Conservation (phyloP, 2,888 invertebrate species). For the Drosophila emarginata region DNA sequence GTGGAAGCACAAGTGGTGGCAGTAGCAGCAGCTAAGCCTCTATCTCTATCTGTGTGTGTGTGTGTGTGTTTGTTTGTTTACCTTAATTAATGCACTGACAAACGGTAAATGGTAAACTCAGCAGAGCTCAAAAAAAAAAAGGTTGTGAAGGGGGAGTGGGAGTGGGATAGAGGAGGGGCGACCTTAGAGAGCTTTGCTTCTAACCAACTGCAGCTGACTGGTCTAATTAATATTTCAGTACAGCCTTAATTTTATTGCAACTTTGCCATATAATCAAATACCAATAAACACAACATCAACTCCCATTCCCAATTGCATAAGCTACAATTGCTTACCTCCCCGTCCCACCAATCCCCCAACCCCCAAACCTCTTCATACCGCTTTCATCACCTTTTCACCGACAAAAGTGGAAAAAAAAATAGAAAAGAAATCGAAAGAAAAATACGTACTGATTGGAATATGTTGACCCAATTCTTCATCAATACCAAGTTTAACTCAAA, state of each 20-base stretch:
- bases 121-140: conserved; percentile 31
- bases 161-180: background rate
- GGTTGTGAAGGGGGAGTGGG: too few relatives aligned
- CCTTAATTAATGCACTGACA: conserved; percentile 72
- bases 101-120: conserved; percentile 36
- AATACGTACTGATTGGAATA: conserved; percentile 12
- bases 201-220: conserved; percentile 29
- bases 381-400: too few relatives aligned
- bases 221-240: conserved; percentile 70
- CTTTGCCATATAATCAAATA: conserved; percentile 8
- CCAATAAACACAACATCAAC: conserved; percentile 1
- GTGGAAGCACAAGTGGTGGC: background rate
- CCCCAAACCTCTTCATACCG: too few relatives aligned
- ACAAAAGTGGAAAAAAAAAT: background rate
- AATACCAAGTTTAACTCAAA: background rate
- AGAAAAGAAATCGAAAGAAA: background rate
- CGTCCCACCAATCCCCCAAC: background rate
- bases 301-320: conserved; percentile 4
- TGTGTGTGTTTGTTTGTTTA: conserved; percentile 64
- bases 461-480: conserved; percentile 28
- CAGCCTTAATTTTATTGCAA: conserved; percentile 29
- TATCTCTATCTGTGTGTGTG: background rate
- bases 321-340: background rate
- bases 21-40: background rate
- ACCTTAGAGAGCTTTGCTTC: conserved; percentile 9